Evolutionary conservation across 2,888 invertebrate genomes (phyloP), one percentile per base, ranked within the genome.

Genomic region (Brachyptera putata): DNA sequence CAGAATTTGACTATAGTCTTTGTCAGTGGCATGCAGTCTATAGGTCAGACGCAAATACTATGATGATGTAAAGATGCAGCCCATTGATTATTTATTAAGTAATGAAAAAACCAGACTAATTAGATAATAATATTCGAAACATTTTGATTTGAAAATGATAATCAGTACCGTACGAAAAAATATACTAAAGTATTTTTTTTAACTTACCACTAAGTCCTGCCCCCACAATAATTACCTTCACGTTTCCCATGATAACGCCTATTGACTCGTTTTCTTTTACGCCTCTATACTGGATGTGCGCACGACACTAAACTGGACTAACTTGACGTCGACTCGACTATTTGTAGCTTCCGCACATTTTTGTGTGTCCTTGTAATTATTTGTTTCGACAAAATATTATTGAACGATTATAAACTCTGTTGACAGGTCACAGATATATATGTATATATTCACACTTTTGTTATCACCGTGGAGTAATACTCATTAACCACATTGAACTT

Each of bases 201-300:
- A 39, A 39, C 58, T 53, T 59, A 63, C 63, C 63, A n/a, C 63
- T 63, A 5, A 63, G 53, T 4, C 63, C 63, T n/a, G 63, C 63
- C 41, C 63, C 63, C 25, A 63, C 49, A 7, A 63, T 22, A 30
- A 63, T 61, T 21, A 63, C 63, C 18, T 22, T 37, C 13, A 3
- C 13, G 14, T 30, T 5, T 5, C 7, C 11, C 30, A 30, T 30
- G 11, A 30, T 30, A n/a, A n/a, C n/a, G n/a, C n/a, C n/a, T n/a
- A n/a, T n/a, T n/a, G n/a, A n/a, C n/a, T n/a, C n/a, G n/a, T n/a
- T n/a, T 11, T 30, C 30, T 7, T 5, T 30, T 7, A 30, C 11
- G 7, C 7, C 5, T 30, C 5, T 5, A 30, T 30, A n/a, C n/a
- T n/a, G n/a, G n/a, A n/a, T n/a, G n/a, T n/a, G n/a, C n/a, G 30